A percentile compares a stretch with the other conserved stretches of the same genome.
Evolutionary conservation across 2,113 vertebrate species (phyloP).

Genomic region (Fulica atra): DNA sequence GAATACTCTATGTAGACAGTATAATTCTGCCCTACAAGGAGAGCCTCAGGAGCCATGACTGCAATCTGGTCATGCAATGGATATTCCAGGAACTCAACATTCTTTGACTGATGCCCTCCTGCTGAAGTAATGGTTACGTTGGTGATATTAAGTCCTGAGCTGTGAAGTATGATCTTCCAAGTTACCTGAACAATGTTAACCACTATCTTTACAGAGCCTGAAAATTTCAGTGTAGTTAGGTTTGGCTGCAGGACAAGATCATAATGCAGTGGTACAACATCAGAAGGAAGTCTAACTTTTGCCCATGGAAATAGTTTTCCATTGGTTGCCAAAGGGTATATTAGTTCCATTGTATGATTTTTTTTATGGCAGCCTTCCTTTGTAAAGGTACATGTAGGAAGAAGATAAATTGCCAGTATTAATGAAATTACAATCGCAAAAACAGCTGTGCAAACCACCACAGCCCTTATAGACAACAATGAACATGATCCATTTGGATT

Average conservation of each 20-base stretch:
- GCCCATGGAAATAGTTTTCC: constrained; percentile 91
- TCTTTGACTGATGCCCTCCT: constrained; percentile 51
- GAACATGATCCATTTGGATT: constrained; percentile 77
- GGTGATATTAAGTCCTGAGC: constrained; percentile 84
- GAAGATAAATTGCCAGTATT: constrained; percentile 86
- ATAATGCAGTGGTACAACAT: constrained; percentile 85
- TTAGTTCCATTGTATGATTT: constrained; percentile 72
- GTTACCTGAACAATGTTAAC: constrained; percentile 79
- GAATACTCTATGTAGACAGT: constrained; percentile 83
- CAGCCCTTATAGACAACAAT: constrained; percentile 78
- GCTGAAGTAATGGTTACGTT: constrained; percentile 69
- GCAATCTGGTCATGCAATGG: constrained; percentile 87
- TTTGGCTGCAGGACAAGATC: constrained; percentile 85
- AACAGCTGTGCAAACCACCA: constrained; percentile 82
- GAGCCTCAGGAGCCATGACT: constrained; percentile 76
- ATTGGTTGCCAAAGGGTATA: constrained; percentile 84
- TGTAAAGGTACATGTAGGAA: constrained; percentile 93
- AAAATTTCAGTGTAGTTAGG: constrained; percentile 83
- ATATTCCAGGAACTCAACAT: constrained; percentile 83
- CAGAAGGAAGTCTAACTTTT: constrained; percentile 81
- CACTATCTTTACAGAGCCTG: constrained; percentile 81
- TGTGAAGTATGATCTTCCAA: constrained; percentile 86
- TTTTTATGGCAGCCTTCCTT: constrained; percentile 88
- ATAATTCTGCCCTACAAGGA: constrained; percentile 80
- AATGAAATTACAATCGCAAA: constrained; percentile 83